Evolutionary conservation across 2,888 invertebrate genomes (phyloP).

Genomic region (Torymus tubicola): DNA sequence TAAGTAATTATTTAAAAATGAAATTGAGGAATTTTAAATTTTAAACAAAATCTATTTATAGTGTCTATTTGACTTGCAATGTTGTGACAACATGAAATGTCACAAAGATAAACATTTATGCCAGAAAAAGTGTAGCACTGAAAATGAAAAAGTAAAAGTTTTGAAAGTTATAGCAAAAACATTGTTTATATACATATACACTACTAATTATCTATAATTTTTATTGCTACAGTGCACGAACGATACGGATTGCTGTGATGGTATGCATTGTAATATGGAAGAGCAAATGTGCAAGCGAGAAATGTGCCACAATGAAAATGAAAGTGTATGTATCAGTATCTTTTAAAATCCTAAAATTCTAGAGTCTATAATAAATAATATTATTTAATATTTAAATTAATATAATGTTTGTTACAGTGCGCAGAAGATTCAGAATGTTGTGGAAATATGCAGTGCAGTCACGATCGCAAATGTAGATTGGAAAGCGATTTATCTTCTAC

Average conservation of each 20-base stretch:
- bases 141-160: constrained; percentile 3
- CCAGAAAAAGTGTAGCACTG: background rate
- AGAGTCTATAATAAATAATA: background rate
- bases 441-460: too few relatives aligned
- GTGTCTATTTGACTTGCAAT: constrained; percentile 10
- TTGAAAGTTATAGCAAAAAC: too few relatives aligned
- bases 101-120: constrained; percentile 7
- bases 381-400: background rate
- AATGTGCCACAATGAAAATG: background rate
- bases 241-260: background rate
- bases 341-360: too few relatives aligned
- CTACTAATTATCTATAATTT: background rate
- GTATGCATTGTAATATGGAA: background rate
- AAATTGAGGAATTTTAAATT: background rate
- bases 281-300: background rate
- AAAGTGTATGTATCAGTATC: background rate
- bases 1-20: background rate
- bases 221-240: constrained; percentile 16
- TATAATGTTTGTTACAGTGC: background rate
- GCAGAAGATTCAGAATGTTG: too few relatives aligned
- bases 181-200: background rate
- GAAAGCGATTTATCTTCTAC: too few relatives aligned
- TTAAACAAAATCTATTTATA: constrained; percentile 4
- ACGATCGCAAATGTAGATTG: too few relatives aligned
- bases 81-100: constrained; percentile 19